A percentile compares a stretch with the other conserved stretches of the same genome.
Evolutionary conservation across 2,113 vertebrate species (phyloP).

Genomic region (Dinomys branickii): DNA sequence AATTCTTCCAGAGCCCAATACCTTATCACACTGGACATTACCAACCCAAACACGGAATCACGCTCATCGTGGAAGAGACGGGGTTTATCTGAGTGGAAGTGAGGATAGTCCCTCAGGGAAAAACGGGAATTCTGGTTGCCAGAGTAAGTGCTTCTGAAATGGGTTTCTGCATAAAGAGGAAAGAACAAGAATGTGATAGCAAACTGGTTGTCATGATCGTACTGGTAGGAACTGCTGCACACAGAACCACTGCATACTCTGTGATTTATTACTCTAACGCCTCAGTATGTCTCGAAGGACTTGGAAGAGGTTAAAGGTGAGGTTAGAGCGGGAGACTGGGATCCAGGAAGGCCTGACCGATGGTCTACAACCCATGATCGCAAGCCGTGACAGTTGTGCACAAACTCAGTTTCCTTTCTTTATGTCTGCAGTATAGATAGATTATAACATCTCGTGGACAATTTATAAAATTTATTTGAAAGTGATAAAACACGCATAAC

Average conservation of each 20-base stretch:
- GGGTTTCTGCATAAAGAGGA: background rate
- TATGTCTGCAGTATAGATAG: background rate
- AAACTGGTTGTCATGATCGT: background rate
- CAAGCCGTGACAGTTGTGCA: too few species aligned
- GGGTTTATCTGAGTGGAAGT: background rate
- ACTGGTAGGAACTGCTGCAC: background rate
- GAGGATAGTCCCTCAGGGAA: background rate
- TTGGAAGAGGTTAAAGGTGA: background rate
- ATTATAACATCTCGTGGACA: background rate
- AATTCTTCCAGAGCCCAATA: background rate
- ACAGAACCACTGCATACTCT: background rate
- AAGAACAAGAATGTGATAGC: too few species aligned
- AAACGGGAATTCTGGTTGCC: background rate
- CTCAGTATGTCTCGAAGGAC: background rate
- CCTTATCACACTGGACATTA: background rate
- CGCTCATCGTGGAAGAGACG: background rate
- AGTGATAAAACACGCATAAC: background rate
- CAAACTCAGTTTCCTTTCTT: background rate
- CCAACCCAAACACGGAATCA: background rate
- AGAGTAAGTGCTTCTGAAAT: background rate
- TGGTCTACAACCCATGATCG: background rate
- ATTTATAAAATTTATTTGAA: background rate
- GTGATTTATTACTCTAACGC: background rate
- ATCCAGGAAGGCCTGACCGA: too few species aligned
- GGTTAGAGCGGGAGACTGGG: background rate